Evolutionary conservation across 2,888 invertebrate genomes (phyloP), one percentile per base, ranked within the genome.

Genomic region (Eucera pruinosa): DNA sequence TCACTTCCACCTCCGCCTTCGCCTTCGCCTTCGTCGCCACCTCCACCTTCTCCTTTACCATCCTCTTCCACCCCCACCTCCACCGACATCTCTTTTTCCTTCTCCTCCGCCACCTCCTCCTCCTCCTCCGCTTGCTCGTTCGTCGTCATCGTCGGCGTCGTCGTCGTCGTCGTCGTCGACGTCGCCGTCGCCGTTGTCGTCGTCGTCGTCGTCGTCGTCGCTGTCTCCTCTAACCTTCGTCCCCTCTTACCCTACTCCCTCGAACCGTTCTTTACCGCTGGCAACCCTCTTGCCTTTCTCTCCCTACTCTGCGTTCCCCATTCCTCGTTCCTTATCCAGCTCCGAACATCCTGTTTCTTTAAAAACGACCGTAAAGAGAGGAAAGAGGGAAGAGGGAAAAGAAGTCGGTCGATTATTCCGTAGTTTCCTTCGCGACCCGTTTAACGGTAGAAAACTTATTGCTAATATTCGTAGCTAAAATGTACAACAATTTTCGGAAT

Each of bases 281-380:
- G 54, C 84, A 78, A 80, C 80, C 82, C 82, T 83, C 76, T 71
- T 75, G 74, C 78, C 82, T 82, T 83, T 78, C 76, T 80, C 73
- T 66, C 64, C 72, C 70, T 54, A 27, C 65, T 48, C 72, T 79
- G 78, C 78, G 78, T 81, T 77, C 74, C 81, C 74, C 66, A 71
- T 79, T 82, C 69, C 80, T 84, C 79, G 30, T 80, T 67, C 72
- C 82, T 65, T 4, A 0, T 52, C 5, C 54, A 80, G 76, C 68
- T 82, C 86, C 83, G 47, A 52, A 81, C 86, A 86, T 89, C 87
- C 86, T 86, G 86, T 83, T 86, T 82, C 78, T 78, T 80, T 73
- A 76, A 71, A 80, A 66, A 58, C 39, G 27, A 7, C 30, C 36
- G 61, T n/a, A 70, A 75, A 60, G 48, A 23, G 27, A 36, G 39